Conservation (phyloP, 1,140 invertebrate species). For the Drosophila burlai region DNA sequence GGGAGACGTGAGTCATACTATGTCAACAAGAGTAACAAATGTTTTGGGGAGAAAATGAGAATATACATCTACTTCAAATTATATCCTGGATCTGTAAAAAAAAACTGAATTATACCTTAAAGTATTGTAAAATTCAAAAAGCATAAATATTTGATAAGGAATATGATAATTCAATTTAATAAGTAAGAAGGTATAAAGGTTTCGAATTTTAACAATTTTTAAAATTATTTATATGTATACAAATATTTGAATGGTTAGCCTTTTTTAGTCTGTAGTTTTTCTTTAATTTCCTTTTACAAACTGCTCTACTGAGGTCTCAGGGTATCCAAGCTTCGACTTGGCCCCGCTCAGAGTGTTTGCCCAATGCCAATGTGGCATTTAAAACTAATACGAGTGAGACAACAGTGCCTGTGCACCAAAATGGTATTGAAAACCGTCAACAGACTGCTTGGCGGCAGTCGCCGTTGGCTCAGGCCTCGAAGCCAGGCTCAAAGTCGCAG, state of each 20-base stretch:
- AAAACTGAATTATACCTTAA: too few species aligned
- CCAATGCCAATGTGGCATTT: conserved; percentile 80
- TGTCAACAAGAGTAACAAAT: neutral
- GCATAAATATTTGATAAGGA: too few species aligned
- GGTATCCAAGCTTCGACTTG: conserved; percentile 41
- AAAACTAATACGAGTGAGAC: conserved; percentile 77
- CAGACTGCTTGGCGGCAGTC: conserved; percentile 76
- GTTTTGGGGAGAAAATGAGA: neutral
- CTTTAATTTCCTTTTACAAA: too few species aligned
- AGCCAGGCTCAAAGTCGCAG: conserved; percentile 37
- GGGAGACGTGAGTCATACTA: conserved; percentile 3
- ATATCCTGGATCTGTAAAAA: neutral
- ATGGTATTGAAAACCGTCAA: conserved; percentile 79
- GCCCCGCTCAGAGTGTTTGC: conserved; percentile 61
- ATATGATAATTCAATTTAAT: too few species aligned
- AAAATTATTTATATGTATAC: too few species aligned
- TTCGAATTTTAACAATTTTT: too few species aligned
- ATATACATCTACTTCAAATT: neutral
- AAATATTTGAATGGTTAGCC: too few species aligned
- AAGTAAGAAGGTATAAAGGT: too few species aligned
- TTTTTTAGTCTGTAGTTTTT: too few species aligned
- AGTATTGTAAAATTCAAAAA: too few species aligned
- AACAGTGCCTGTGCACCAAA: conserved; percentile 59
- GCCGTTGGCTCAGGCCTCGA: conserved; percentile 18
- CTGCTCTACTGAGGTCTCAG: too few species aligned